These are phyloP conservation scores for Tachina lurida DNA, from an alignment of 2,888 invertebrate species.

Conservation along the genomic window DNA sequence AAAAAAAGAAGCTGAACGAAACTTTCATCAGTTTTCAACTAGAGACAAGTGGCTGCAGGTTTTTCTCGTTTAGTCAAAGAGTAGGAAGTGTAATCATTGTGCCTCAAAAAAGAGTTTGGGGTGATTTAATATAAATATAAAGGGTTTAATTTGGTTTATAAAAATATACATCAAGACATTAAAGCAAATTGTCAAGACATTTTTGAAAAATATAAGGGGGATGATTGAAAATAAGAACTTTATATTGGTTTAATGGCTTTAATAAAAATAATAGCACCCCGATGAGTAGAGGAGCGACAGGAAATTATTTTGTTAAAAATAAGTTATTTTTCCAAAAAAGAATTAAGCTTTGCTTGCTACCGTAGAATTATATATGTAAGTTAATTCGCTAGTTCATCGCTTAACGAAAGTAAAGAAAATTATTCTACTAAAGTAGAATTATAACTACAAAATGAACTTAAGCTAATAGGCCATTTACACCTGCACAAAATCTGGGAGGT, in stretches of 20 bases:
- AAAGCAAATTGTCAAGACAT: conserved; percentile 63
- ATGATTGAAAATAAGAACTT: neutral
- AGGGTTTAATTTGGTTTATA: conserved; percentile 64
- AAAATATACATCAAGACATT: conserved; percentile 50
- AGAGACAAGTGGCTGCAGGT: conserved; percentile 26
- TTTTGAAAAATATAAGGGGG: neutral
- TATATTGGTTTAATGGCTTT: neutral
- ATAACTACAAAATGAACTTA: too few relatives aligned
- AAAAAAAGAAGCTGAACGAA: conserved; percentile 6
- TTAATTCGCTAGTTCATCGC: too few relatives aligned
- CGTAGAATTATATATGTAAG: too few relatives aligned
- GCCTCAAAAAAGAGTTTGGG: neutral
- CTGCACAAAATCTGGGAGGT: too few relatives aligned
- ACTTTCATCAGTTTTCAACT: conserved; percentile 42
- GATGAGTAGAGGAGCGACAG: neutral
- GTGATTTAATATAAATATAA: conserved; percentile 36
- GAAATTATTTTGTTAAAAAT: too few relatives aligned
- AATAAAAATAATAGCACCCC: neutral
- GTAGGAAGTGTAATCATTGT: neutral
- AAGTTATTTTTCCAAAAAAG: too few relatives aligned
- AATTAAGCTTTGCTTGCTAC: too few relatives aligned
- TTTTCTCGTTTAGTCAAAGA: neutral
- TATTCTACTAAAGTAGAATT: too few relatives aligned
- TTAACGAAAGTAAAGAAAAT: too few relatives aligned
- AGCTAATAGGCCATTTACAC: too few relatives aligned